phyloP scores from a whole-genome alignment of 2,113 vertebrate genomes.

The Nannospalax galili region DNA sequence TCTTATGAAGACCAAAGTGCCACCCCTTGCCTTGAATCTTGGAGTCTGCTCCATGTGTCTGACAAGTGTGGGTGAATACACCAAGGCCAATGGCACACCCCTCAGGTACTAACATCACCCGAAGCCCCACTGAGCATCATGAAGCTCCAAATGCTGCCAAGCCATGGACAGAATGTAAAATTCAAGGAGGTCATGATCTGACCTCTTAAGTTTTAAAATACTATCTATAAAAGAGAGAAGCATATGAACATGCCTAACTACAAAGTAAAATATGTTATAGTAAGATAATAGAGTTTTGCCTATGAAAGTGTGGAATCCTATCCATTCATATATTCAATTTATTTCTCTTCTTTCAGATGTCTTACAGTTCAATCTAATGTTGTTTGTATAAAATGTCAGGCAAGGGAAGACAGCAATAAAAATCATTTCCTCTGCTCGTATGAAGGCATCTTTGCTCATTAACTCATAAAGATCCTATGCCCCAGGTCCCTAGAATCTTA shows the following conservation, averaged over 20 bases:
- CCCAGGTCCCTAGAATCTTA: neutral
- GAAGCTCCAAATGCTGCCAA: neutral
- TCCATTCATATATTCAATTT: neutral
- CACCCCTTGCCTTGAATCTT: neutral
- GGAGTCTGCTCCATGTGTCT: neutral
- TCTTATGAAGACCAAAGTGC: neutral
- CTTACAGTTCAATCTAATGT: neutral
- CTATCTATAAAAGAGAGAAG: neutral
- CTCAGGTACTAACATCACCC: neutral
- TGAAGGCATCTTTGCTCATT: neutral
- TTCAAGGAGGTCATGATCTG: neutral
- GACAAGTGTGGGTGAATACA: neutral
- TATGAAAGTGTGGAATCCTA: neutral
- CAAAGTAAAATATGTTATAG: constrained; percentile 9
- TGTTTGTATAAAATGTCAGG: constrained; percentile 23
- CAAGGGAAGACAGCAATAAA: neutral
- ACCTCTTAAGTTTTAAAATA: neutral
- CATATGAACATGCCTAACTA: neutral
- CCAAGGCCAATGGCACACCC: neutral
- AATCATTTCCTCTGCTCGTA: neutral
- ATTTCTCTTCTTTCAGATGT: neutral
- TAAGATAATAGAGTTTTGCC: neutral
- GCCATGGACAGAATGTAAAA: neutral
- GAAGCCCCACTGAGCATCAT: neutral
- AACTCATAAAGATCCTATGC: neutral